Evolutionary conservation across 1,140 invertebrate genomes (phyloP).

Genomic region (Bombus confusus): DNA sequence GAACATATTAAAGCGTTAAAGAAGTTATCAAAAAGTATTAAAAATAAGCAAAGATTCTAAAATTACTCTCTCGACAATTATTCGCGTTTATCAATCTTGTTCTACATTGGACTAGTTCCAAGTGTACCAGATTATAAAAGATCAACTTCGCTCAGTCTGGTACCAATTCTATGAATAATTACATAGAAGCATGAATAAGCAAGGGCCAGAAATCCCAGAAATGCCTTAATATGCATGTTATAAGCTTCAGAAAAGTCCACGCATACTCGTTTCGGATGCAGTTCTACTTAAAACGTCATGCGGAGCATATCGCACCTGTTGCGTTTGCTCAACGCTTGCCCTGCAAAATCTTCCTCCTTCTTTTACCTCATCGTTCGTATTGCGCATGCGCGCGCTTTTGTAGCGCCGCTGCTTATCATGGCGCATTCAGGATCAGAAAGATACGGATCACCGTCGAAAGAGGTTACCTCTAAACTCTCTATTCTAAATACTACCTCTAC

Average conservation of each 20-base stretch:
- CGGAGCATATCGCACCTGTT: slow-evolving; percentile 64
- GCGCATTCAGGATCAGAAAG: slow-evolving; percentile 35
- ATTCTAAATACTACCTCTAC: background rate
- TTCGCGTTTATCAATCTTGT: background rate
- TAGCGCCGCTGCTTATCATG: slow-evolving; percentile 9
- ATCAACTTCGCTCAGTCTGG: background rate
- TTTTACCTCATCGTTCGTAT: slow-evolving; percentile 14
- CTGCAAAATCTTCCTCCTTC: slow-evolving; percentile 58
- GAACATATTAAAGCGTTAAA: background rate
- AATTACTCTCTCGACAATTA: background rate
- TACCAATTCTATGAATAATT: background rate
- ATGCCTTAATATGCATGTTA: background rate
- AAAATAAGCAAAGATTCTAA: background rate
- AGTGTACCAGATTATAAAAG: background rate
- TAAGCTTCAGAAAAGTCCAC: background rate
- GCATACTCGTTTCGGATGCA: slow-evolving; percentile 35
- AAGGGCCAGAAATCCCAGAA: background rate
- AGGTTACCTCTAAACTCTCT: background rate
- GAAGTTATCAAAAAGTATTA: background rate
- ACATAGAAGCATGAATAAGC: background rate
- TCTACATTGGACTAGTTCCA: background rate
- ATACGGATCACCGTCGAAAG: background rate
- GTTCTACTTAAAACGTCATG: slow-evolving; percentile 36
- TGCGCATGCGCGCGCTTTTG: slow-evolving; percentile 38
- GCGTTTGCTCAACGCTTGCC: slow-evolving; percentile 55